Evolutionary conservation across 2,797 vertebrate species (phyloP), one percentile per base, ranked within the genome.

Genomic region (Rhodeus uyekii): DNA sequence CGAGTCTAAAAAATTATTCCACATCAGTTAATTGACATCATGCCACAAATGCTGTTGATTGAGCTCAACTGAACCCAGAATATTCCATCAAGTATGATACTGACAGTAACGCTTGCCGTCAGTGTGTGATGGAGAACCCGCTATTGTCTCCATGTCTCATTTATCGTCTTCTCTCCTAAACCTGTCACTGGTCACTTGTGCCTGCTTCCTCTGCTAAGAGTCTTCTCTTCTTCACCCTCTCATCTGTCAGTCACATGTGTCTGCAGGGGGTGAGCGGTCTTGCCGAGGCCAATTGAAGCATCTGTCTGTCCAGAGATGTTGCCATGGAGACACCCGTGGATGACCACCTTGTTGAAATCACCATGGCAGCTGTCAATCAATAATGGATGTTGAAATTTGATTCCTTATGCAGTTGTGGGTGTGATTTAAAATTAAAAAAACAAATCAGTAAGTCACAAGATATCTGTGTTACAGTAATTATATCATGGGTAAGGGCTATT

Each of bases 211-310:
- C 42, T 29, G 32, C 24, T 63, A 68, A 60, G 13, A 38, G 24
- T 46, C 22, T 53, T 34, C 42, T 63, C 44, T 32, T 27, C 60
- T 19, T 14, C 72, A 36, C 34, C 76, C 76, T 73, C 69, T 65
- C 72, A 29, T 42, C 63, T 80, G 78, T 84, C 83, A 80, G 58
- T 84, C 83, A 80, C n/a, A 16, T 4, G 2, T 36, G 69, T 80
- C 78, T 69, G 48, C 71, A 58, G 63, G 68, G 50, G 61, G 50
- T 1, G 22, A 67, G 69, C 9, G 4, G 4, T 74, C 42, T 50
- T 81, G 79, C 32, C 64, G 8, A 24, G 39, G 39, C 75, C 55
- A 77, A 71, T 60, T 32, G 38, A 27, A 50, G 22, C 9, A 61
- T 22, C 65, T 72, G 39, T 83, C 53, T 71, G 39, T 50, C 39